These are phyloP conservation scores for Shinisaurus crocodilurus DNA, from an alignment of 2,113 vertebrate genomes.

Conservation along the genomic window DNA sequence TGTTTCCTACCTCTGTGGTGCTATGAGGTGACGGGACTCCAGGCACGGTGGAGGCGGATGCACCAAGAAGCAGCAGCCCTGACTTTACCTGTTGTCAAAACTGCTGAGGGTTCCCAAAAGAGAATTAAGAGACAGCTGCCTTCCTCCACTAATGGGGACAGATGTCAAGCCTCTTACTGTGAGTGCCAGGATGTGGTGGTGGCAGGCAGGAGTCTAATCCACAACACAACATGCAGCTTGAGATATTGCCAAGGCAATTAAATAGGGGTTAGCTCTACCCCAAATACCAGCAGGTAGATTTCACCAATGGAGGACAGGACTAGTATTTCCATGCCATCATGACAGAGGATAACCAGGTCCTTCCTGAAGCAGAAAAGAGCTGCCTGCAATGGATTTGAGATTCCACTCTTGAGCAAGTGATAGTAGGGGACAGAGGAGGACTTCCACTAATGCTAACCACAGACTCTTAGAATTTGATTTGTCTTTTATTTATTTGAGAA, in stretches of 20 bases:
- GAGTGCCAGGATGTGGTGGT: not conserved
- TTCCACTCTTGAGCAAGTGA: not conserved
- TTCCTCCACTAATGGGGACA: not conserved
- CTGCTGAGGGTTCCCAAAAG: not conserved
- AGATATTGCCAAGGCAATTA: slow-evolving; percentile 1
- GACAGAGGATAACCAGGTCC: not conserved
- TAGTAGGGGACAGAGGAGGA: not conserved
- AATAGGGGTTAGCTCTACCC: not conserved
- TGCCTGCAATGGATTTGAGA: not conserved
- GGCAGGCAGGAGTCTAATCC: not conserved
- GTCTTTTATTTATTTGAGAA: not conserved
- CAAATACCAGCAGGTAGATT: not conserved
- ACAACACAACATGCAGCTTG: not conserved
- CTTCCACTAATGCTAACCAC: not conserved
- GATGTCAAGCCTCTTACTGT: not conserved
- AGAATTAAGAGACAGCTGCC: not conserved
- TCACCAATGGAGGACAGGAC: not conserved
- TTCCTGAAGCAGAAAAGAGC: not conserved
- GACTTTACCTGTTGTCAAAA: not conserved
- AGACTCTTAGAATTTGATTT: not conserved
- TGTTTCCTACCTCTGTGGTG: not conserved
- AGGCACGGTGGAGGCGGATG: not conserved
- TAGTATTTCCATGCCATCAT: not conserved
- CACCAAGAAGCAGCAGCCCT: not conserved
- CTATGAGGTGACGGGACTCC: not conserved